These are phyloP conservation scores for Helobdella robusta DNA, from an alignment of 2,888 invertebrate genomes.

Conservation along the genomic window DNA sequence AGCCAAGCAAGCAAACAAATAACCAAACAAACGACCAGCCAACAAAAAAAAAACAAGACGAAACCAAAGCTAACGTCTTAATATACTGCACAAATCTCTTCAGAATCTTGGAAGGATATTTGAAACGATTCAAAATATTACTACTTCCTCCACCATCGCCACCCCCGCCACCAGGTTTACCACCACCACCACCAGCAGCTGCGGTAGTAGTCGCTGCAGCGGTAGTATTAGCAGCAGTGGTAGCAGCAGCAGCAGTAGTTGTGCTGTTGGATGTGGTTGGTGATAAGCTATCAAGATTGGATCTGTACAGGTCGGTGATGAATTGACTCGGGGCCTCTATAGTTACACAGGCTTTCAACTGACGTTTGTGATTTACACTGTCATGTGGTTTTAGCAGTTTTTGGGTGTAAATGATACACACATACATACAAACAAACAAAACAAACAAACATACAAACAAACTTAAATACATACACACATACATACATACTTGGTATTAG, in stretches of 20 bases:
- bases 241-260: not conserved
- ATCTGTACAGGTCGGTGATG: not conserved
- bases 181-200: too few species aligned
- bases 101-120: too few species aligned
- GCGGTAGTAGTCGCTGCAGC: constrained; percentile 46
- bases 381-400: not conserved
- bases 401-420: not conserved
- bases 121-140: too few species aligned
- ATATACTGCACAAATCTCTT: too few species aligned
- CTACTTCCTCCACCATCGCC: too few species aligned
- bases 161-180: too few species aligned
- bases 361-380: not conserved
- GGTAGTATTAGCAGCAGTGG: not conserved
- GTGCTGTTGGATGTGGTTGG: not conserved
- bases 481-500: not conserved
- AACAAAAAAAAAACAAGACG: too few species aligned
- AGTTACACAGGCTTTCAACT: not conserved
- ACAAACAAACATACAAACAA: too few species aligned
- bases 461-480: too few species aligned
- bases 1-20: too few species aligned
- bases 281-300: not conserved
- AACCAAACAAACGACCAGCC: too few species aligned
- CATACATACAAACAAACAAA: not conserved
- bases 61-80: too few species aligned
- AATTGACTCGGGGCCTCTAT: constrained; percentile 11